These are phyloP conservation scores for Perca flavescens DNA, from an alignment of 2,113 vertebrate genomes.

Conservation along the genomic window DNA sequence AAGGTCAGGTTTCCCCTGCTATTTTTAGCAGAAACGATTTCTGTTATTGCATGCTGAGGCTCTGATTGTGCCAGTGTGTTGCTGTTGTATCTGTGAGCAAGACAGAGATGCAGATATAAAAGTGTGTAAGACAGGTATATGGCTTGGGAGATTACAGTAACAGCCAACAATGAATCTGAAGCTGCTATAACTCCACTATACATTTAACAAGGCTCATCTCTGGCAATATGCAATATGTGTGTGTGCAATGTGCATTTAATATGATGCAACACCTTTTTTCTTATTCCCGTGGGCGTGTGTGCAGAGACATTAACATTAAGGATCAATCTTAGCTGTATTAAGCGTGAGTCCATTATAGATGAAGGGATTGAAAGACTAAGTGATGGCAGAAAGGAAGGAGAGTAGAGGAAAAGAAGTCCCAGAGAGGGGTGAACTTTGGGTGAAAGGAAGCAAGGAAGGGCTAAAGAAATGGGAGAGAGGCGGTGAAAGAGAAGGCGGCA, in stretches of 20 bases:
- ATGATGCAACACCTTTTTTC: slow-evolving; percentile 7
- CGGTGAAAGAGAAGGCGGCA: neutral
- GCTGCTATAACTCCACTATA: neutral
- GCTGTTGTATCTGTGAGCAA: neutral
- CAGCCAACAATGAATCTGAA: slow-evolving; percentile 23
- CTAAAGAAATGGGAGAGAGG: neutral
- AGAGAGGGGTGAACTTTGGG: slow-evolving; percentile 47
- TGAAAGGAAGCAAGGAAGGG: slow-evolving; percentile 27
- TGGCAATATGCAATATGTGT: neutral
- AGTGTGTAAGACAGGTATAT: slow-evolving; percentile 3
- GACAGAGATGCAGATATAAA: slow-evolving; percentile 3
- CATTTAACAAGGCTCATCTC: slow-evolving; percentile 24
- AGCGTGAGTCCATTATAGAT: slow-evolving; percentile 1
- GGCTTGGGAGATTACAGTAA: slow-evolving; percentile 1
- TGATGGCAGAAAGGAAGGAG: slow-evolving; percentile 4
- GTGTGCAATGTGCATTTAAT: slow-evolving; percentile 13
- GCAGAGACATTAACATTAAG: neutral
- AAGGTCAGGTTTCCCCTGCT: slow-evolving; percentile 30
- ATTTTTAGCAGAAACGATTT: slow-evolving; percentile 17
- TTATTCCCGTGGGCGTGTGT: neutral
- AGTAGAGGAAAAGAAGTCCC: slow-evolving; percentile 1
- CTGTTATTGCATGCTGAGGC: neutral
- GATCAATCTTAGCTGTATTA: slow-evolving; percentile 6
- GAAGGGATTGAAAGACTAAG: neutral
- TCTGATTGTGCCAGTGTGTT: neutral